Conservation (phyloP, 2,797 vertebrate genomes). For the Prunella strophiata region DNA sequence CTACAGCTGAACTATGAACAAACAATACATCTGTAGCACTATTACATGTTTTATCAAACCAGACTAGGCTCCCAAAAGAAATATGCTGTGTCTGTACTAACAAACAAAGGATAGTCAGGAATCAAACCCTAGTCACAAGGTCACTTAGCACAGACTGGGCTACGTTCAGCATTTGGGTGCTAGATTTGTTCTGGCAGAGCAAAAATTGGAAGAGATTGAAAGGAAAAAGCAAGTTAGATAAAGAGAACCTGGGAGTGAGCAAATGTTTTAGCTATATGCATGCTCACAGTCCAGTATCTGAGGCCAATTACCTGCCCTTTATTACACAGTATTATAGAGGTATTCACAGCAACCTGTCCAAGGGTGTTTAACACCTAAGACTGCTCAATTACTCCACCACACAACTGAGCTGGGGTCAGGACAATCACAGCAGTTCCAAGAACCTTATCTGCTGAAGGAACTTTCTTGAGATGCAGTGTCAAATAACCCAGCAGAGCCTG, state of each 20-base stretch:
- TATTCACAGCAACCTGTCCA: neutral
- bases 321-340: neutral
- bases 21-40: neutral
- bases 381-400: neutral
- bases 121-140: neutral
- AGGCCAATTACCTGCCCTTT: neutral
- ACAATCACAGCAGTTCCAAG: conserved; percentile 8
- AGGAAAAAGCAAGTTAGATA: neutral
- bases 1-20: neutral
- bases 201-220: neutral
- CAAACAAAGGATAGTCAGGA: neutral
- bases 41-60: neutral
- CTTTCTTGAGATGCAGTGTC: neutral
- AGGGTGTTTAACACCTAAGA: neutral
- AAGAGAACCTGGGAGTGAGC: neutral
- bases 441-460: neutral
- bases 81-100: neutral
- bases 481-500: neutral
- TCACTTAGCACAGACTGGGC: neutral
- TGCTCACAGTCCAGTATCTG: neutral
- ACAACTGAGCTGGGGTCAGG: neutral
- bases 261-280: neutral
- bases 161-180: neutral
- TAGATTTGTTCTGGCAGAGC: neutral
- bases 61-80: neutral